Conservation (phyloP, 2,113 vertebrate species). For the pig (Sus scrofa) region DNA sequence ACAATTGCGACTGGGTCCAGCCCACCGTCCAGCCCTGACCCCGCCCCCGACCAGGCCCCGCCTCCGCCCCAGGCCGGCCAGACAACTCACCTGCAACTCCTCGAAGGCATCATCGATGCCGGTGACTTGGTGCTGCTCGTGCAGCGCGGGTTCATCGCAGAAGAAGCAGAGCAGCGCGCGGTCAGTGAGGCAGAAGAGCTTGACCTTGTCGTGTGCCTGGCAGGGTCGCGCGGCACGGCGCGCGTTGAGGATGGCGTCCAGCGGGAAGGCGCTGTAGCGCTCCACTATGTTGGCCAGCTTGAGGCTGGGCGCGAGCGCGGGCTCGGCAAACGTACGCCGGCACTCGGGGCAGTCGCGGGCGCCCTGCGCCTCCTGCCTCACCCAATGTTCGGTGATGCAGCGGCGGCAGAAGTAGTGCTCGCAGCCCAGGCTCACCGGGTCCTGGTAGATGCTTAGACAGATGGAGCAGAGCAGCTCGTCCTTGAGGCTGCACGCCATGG, state of each 20-base stretch:
- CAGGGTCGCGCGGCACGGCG: slow-evolving; percentile 95
- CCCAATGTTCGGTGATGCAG: slow-evolving; percentile 99
- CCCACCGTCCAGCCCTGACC: background rate
- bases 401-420: slow-evolving; percentile 99
- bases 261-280: slow-evolving; percentile 96
- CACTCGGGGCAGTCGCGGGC: slow-evolving; percentile 97
- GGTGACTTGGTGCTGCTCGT: slow-evolving; percentile 98
- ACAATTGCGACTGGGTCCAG: background rate
- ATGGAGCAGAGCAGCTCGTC: slow-evolving; percentile 99
- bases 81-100: slow-evolving; percentile 94
- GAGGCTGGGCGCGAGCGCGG: slow-evolving; percentile 95
- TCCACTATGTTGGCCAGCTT: slow-evolving; percentile 99
- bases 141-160: slow-evolving; percentile 96
- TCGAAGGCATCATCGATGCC: slow-evolving; percentile 97
- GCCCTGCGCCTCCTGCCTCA: slow-evolving; percentile 94
- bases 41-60: background rate
- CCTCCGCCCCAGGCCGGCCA: background rate
- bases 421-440: slow-evolving; percentile 97
- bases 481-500: slow-evolving; percentile 97
- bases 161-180: slow-evolving; percentile 98
- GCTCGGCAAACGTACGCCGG: slow-evolving; percentile 95
- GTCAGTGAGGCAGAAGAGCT: slow-evolving; percentile 98
- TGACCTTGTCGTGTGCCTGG: slow-evolving; percentile 98
- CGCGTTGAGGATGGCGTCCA: slow-evolving; percentile 97
- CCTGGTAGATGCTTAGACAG: slow-evolving; percentile 99